phyloP scores from a whole-genome alignment of 1,140 invertebrate genomes.

The Diachasmimorpha longicaudata region DNA sequence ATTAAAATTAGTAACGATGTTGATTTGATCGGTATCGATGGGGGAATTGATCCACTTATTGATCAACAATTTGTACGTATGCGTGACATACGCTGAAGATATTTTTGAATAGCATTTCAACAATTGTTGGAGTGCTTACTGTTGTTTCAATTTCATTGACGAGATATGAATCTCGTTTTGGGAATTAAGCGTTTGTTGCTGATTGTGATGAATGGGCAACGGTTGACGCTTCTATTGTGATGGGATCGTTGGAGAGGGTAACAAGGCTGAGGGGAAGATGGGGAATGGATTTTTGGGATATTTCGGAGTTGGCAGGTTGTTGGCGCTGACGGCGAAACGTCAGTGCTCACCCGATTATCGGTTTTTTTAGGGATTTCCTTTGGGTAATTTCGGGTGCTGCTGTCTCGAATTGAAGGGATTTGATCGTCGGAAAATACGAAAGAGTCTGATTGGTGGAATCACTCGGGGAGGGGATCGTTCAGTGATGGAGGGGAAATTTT shows the following conservation, averaged over 20 bases:
- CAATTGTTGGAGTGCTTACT: not conserved
- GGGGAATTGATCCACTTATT: conserved; percentile 23
- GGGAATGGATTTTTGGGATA: not conserved
- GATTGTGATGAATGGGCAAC: not conserved
- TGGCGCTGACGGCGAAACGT: not conserved
- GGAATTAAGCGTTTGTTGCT: conserved; percentile 33
- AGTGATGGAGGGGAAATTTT: too few species aligned
- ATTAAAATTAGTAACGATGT: conserved; percentile 47
- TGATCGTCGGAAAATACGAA: not conserved
- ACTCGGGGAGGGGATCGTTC: too few species aligned
- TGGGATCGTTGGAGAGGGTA: not conserved
- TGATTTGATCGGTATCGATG: conserved; percentile 38
- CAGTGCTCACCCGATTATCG: conserved; percentile 4
- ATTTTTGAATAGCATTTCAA: conserved; percentile 25
- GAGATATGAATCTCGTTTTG: conserved; percentile 63
- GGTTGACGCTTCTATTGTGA: not conserved
- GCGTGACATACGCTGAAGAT: conserved; percentile 56
- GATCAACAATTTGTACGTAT: conserved; percentile 54
- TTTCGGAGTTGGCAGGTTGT: not conserved
- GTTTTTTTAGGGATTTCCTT: not conserved
- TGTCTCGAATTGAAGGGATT: not conserved
- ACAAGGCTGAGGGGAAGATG: not conserved
- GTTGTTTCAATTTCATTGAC: conserved; percentile 23
- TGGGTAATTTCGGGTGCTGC: not conserved
- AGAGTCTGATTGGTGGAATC: too few species aligned